Conservation (phyloP, 1,140 invertebrate genomes). For the Branchinecta lynchi region DNA sequence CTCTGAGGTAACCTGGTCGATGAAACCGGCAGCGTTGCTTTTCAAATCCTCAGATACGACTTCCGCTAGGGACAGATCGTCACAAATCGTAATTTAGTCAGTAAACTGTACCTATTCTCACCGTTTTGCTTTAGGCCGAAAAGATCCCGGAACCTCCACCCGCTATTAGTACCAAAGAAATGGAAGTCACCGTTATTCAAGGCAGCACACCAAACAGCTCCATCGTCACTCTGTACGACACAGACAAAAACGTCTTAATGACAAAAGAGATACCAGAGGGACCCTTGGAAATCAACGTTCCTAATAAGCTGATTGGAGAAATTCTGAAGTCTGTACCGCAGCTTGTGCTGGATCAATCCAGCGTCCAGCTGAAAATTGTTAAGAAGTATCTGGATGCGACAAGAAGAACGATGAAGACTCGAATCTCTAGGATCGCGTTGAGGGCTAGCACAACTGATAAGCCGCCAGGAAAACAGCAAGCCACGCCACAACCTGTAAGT, state of each 20-base stretch:
- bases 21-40: too few species aligned
- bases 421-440: background rate
- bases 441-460: background rate
- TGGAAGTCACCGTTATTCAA: slow-evolving; percentile 3
- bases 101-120: too few species aligned
- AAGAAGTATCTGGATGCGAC: background rate
- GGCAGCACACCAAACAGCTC: background rate
- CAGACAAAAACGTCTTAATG: background rate
- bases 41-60: too few species aligned
- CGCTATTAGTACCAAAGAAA: background rate
- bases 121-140: background rate
- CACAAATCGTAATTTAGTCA: too few species aligned
- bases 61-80: too few species aligned
- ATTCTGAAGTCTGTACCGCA: background rate
- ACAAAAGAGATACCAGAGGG: background rate
- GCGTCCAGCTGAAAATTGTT: background rate
- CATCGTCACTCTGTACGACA: background rate
- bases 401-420: background rate
- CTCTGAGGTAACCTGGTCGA: too few species aligned
- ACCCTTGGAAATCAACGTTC: background rate
- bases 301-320: background rate
- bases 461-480: background rate
- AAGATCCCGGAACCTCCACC: background rate
- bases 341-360: background rate
- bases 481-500: background rate